These are phyloP conservation scores for Myoxocephalus aenaeus DNA, from an alignment of 2,797 vertebrate genomes.

Conservation along the genomic window DNA sequence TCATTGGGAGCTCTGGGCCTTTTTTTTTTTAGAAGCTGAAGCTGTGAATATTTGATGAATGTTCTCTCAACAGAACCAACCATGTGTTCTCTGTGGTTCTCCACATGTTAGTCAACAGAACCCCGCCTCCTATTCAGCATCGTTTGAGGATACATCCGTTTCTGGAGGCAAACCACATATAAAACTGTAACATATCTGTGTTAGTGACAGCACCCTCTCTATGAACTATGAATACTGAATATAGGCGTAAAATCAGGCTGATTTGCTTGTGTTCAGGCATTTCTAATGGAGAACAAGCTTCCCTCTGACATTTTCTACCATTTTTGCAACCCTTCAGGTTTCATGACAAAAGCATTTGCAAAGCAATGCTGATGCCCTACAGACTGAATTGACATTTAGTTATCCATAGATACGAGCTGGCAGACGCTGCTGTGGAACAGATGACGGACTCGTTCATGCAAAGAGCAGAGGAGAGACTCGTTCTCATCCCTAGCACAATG, in stretches of 20 bases:
- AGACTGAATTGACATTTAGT: constrained; percentile 40
- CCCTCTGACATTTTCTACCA: background rate
- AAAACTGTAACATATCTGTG: background rate
- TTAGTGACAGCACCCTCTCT: no score
- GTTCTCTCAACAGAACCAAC: background rate
- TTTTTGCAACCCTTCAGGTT: background rate
- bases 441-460: constrained; percentile 7
- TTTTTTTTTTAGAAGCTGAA: background rate
- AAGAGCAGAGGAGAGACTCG: constrained; percentile 5
- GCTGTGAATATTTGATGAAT: background rate
- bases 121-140: background rate
- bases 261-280: constrained; percentile 1
- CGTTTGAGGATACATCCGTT: background rate
- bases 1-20: background rate
- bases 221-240: background rate
- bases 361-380: constrained; percentile 1
- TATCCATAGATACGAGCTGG: constrained; percentile 19
- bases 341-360: background rate
- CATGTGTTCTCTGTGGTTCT: background rate
- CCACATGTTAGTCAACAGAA: background rate
- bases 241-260: background rate
- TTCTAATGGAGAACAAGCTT: background rate
- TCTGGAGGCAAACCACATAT: no score
- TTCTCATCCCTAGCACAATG: background rate
- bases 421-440: constrained; percentile 25